Evolutionary conservation across 2,113 vertebrate species (phyloP), one percentile per base, ranked within the genome.

Genomic region (Eptatretus burgeri): DNA sequence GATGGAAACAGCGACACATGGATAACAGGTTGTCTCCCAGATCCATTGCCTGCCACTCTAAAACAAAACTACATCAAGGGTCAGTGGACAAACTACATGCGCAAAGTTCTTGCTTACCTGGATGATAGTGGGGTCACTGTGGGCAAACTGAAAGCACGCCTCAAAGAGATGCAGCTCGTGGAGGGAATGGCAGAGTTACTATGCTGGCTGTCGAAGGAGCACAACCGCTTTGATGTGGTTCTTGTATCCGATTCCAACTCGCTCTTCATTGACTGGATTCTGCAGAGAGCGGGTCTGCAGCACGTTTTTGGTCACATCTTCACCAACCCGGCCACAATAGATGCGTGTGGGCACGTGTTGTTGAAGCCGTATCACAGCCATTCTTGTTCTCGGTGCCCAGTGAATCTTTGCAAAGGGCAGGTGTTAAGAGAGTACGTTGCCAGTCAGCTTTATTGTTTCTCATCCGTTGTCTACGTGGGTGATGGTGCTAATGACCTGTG

Each of bases 401-500:
- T 74, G 68, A 98, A 95, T 75, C 87, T 94, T 84, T 98, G 91
- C 77, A 98, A 94, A 69, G 78, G 83, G 64, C 82, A 79, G 69
- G 70, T 84, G 51, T 74, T 98, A 1, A 67, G 73, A 1, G 83
- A 93, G 13, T 93, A 41, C 27, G 27, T 93, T 67, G 74, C 86
- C 70, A 70, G 74, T 0, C 81, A 93, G 68, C 81, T 77, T 11
- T 76, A 74, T 14, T 77, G 77, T 2, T 93, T 82, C 63, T 81
- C 85, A 73, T 75, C 76, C 53, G 67, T 94, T 2, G 76, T 94
- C 73, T 98, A 98, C 52, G 77, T 93, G 1, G 91, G 91, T 0
- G 91, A 98, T 1, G 91, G 89, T 1, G 85, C 84, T 74, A 98
- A 98, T 52, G 91, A 98, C 71, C 93, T 93, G 76, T 98, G 91